Evolutionary conservation across 2,797 vertebrate genomes (phyloP).

Genomic region (Hoplostethus atlanticus): DNA sequence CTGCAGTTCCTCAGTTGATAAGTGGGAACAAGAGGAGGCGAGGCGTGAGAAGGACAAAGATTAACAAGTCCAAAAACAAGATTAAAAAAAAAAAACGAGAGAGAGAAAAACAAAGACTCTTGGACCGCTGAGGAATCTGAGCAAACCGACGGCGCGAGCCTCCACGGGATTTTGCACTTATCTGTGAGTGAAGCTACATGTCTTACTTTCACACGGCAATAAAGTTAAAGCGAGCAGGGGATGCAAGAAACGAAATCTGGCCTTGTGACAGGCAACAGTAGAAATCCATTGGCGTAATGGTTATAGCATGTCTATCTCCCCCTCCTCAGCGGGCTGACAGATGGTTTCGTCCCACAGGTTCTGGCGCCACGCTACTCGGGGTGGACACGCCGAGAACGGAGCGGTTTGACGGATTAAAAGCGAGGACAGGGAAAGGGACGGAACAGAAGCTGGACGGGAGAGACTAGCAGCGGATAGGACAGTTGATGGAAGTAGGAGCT

Average conservation of each 20-base stretch:
- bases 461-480: constrained; percentile 40
- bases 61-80: constrained; percentile 37
- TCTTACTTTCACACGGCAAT: constrained; percentile 51
- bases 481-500: background rate
- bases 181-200: constrained; percentile 57
- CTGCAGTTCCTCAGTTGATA: background rate
- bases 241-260: constrained; percentile 32
- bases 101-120: constrained; percentile 29
- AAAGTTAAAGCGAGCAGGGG: constrained; percentile 32
- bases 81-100: constrained; percentile 31
- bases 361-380: constrained; percentile 37
- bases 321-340: constrained; percentile 55
- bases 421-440: constrained; percentile 34
- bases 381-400: constrained; percentile 44
- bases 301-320: constrained; percentile 54
- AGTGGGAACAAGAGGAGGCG: background rate
- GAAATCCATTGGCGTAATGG: constrained; percentile 74
- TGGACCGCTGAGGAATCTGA: constrained; percentile 23
- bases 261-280: constrained; percentile 55
- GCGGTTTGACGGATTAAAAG: constrained; percentile 49
- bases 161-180: constrained; percentile 43
- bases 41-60: constrained; percentile 23
- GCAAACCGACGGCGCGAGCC: constrained; percentile 41
- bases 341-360: constrained; percentile 67
- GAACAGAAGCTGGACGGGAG: background rate